Evolutionary conservation across 2,888 invertebrate genomes (phyloP), one percentile per base, ranked within the genome.

Genomic region (Drosophila koepferae): DNA sequence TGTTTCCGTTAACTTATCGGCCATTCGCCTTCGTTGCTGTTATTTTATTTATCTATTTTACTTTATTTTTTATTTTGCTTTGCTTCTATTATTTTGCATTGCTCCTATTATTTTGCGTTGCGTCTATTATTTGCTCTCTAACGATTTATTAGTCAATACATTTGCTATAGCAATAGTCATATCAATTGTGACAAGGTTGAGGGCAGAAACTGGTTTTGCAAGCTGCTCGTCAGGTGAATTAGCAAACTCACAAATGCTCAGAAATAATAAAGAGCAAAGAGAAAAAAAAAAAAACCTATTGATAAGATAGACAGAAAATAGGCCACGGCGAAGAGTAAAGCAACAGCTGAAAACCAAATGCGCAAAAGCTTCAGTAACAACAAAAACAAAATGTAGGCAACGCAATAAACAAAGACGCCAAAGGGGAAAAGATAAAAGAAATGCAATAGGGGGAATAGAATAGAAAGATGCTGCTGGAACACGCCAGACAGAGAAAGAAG

Each of bases 1-100:
- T 7, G 2, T 36, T 40, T 34, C 49, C 72, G 73, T 74, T 80
- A 89, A 89, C 85, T 89, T 84, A 89, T 85, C 85, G 77, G 70
- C 7, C 77, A 86, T 85, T 83, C 62, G 77, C 69, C 63, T 59
- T 64, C 40, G 48, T 71, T 49, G 28, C 60, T 46, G 31, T 28
- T 43, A 12, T 36, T 12, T 23, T 23, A 20, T 20, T 34, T 3
- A 18, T 44, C 44, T 46, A 38, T 8, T 14, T n/a, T n/a, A n/a
- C n/a, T n/a, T n/a, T n/a, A n/a, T 4, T 28, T 28, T 28, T 28
- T 6, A 28, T 28, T 28, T 28, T 28, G 5, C 28, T 3, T 28
- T 28, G 3, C 28, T 3, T 28, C 28, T 5, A 28, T 28, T 28
- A 28, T 28, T 28, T 28, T 23, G 2, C 23, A 4, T 23, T 23